Evolutionary conservation across 2,797 vertebrate species (phyloP).

Genomic region (Benthosema pterotum): DNA sequence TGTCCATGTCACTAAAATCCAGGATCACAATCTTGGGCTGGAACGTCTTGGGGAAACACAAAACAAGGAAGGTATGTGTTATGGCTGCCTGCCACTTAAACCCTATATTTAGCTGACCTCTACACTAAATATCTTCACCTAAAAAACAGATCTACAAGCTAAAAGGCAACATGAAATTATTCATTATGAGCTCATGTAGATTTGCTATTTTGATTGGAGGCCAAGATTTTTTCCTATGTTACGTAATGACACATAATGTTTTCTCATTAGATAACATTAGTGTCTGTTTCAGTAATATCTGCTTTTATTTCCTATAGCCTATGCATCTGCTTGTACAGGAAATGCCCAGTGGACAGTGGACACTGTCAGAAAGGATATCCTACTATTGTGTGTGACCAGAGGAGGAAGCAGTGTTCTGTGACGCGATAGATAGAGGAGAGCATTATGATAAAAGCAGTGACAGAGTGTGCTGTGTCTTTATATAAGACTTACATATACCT

Average conservation of each 20-base stretch:
- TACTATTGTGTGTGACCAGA: constrained; percentile 72
- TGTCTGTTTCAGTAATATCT: constrained; percentile 3
- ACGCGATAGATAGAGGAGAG: constrained; percentile 32
- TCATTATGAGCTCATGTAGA: too few species aligned
- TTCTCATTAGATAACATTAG: constrained; percentile 7
- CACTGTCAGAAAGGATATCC: constrained; percentile 76
- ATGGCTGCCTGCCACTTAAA: neutral
- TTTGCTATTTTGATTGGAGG: too few species aligned
- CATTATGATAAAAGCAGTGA: constrained; percentile 39
- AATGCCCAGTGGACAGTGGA: constrained; percentile 51
- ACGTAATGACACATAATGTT: neutral
- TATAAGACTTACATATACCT: constrained; percentile 12
- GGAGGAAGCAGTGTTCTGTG: constrained; percentile 60
- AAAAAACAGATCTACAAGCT: too few species aligned
- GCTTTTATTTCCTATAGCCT: constrained; percentile 1
- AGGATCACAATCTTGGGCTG: constrained; percentile 91
- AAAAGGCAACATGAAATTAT: too few species aligned
- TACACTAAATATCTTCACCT: too few species aligned
- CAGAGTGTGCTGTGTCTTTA: constrained; percentile 9
- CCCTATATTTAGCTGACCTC: too few species aligned
- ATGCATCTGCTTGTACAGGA: constrained; percentile 38
- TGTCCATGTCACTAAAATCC: constrained; percentile 91
- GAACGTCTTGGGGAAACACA: constrained; percentile 83
- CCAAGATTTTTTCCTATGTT: neutral
- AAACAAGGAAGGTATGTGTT: neutral